These are phyloP conservation scores for Thripadectes ignobilis DNA, from an alignment of 2,797 vertebrate genomes.

Conservation along the genomic window DNA sequence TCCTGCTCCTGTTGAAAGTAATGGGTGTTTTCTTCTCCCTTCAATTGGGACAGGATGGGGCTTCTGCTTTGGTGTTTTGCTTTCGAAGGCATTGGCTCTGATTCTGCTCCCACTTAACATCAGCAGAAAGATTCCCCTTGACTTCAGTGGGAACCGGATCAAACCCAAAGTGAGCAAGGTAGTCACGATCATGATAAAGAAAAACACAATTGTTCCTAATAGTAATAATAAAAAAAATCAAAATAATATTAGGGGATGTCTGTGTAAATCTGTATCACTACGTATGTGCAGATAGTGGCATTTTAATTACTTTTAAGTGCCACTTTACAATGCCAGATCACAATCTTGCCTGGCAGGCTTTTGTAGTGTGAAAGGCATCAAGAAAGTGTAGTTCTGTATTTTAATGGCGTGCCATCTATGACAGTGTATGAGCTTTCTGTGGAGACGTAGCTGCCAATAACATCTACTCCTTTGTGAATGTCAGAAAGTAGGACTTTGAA, in stretches of 20 bases:
- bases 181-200: constrained; percentile 76
- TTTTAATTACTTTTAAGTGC: constrained; percentile 50
- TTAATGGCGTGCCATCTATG: constrained; percentile 6
- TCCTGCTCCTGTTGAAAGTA: constrained; percentile 64
- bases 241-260: constrained; percentile 52
- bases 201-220: constrained; percentile 61
- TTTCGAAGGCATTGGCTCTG: constrained; percentile 33
- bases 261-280: constrained; percentile 56
- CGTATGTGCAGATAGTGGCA: constrained; percentile 42
- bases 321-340: constrained; percentile 15
- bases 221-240: constrained; percentile 68
- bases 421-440: constrained; percentile 23
- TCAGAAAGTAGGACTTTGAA: constrained; percentile 54
- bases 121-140: constrained; percentile 43
- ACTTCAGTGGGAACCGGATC: constrained; percentile 56
- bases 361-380: not conserved
- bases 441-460: constrained; percentile 39
- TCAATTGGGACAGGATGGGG: constrained; percentile 62
- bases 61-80: not conserved
- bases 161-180: constrained; percentile 70
- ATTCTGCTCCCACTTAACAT: constrained; percentile 50
- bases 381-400: constrained; percentile 1
- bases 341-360: not conserved
- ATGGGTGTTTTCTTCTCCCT: constrained; percentile 41
- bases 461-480: constrained; percentile 51